Conservation (phyloP, 2,888 invertebrate genomes). For the Pasiphila rectangulata region DNA sequence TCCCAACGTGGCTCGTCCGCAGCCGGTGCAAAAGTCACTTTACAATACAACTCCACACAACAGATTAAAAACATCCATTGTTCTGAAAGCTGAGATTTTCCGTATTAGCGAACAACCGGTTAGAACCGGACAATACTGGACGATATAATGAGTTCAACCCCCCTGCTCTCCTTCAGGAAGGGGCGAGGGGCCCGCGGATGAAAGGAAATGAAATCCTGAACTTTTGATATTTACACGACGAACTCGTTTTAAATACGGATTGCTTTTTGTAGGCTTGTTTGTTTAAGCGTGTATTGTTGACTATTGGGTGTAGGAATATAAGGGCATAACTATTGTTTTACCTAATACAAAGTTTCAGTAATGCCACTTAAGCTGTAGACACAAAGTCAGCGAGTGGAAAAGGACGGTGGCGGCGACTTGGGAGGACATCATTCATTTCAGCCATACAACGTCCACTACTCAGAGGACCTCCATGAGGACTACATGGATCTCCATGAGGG, state of each 20-base stretch:
- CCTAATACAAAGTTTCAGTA: too few species aligned
- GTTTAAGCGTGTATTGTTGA: neutral
- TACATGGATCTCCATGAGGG: too few species aligned
- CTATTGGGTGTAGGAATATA: too few species aligned
- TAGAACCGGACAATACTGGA: constrained; percentile 32
- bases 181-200: constrained; percentile 15
- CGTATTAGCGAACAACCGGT: constrained; percentile 20
- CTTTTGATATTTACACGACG: constrained; percentile 53
- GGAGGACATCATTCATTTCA: too few species aligned
- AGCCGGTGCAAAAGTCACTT: neutral
- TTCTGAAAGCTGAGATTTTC: constrained; percentile 22
- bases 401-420: too few species aligned
- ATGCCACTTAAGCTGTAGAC: too few species aligned
- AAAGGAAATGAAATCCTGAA: constrained; percentile 56
- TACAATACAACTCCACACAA: constrained; percentile 5
- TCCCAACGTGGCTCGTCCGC: too few species aligned
- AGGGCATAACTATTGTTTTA: too few species aligned
- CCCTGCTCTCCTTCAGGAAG: constrained; percentile 21
- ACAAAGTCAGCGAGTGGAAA: too few species aligned
- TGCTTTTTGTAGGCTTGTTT: constrained; percentile 29
- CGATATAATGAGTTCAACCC: constrained; percentile 40
- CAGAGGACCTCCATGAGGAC: too few species aligned
- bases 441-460: too few species aligned
- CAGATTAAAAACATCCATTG: constrained; percentile 23
- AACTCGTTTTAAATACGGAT: constrained; percentile 41